These are phyloP conservation scores for Monarcha castaneiventris DNA, from an alignment of 2,113 vertebrate genomes.

Conservation along the genomic window DNA sequence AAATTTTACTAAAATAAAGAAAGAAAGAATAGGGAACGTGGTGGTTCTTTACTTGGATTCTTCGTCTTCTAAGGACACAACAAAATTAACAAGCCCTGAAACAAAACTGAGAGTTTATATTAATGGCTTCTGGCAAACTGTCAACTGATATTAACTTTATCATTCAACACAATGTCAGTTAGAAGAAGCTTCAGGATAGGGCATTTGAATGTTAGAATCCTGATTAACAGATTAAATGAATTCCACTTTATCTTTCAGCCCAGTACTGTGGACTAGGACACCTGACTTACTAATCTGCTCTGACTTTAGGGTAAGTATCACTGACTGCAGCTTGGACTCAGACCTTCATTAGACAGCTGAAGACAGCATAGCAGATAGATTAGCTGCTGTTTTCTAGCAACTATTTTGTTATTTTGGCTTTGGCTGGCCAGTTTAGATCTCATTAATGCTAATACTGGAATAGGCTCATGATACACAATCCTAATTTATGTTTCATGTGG, in stretches of 20 bases:
- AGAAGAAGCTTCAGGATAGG: constrained; percentile 55
- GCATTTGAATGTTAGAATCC: constrained; percentile 64
- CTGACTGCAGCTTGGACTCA: constrained; percentile 38
- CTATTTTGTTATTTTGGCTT: constrained; percentile 42
- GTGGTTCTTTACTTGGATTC: constrained; percentile 19
- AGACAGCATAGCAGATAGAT: constrained; percentile 20
- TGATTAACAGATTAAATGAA: constrained; percentile 66
- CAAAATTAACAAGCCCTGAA: constrained; percentile 69
- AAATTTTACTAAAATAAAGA: background rate
- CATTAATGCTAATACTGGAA: constrained; percentile 38
- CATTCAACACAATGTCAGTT: constrained; percentile 63
- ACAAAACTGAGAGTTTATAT: constrained; percentile 64
- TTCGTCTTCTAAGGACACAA: constrained; percentile 56
- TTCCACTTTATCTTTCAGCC: constrained; percentile 53
- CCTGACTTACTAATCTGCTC: constrained; percentile 48
- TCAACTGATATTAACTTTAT: constrained; percentile 71
- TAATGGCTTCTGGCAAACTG: constrained; percentile 71
- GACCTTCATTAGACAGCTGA: background rate
- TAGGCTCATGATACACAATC: background rate
- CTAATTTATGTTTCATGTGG: constrained; percentile 42
- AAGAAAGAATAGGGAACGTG: background rate
- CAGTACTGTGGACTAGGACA: background rate
- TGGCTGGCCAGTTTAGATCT: constrained; percentile 1
- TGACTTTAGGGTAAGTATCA: constrained; percentile 37
- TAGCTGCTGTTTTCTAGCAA: constrained; percentile 36